phyloP scores from a whole-genome alignment of 1,140 invertebrate genomes.

The Xylocopa sonorina region DNA sequence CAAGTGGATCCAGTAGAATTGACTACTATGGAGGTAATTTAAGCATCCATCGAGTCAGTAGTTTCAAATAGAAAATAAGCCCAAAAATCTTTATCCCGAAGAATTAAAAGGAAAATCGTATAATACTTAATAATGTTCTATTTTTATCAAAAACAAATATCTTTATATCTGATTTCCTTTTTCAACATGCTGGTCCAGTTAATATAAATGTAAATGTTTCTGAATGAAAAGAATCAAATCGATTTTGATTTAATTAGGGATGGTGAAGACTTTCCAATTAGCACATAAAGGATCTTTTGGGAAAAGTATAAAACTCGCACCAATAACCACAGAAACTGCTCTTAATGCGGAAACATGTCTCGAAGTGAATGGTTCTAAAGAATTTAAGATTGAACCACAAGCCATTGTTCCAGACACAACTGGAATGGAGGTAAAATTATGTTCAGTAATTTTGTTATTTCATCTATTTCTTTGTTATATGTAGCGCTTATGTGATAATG shows the following conservation, averaged over 20 bases:
- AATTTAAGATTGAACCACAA: slow-evolving; percentile 86
- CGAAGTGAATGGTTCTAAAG: slow-evolving; percentile 89
- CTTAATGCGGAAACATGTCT: slow-evolving; percentile 91
- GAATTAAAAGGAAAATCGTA: too few relatives aligned
- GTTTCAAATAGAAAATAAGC: too few relatives aligned
- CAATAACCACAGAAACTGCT: slow-evolving; percentile 89
- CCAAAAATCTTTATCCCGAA: too few relatives aligned
- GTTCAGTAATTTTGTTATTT: too few relatives aligned
- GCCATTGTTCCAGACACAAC: slow-evolving; percentile 91
- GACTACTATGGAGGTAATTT: slow-evolving; percentile 95
- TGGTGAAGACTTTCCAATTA: slow-evolving; percentile 94
- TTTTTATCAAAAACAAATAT: too few relatives aligned
- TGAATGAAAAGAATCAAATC: neutral
- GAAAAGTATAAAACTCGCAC: slow-evolving; percentile 91
- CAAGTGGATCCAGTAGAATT: slow-evolving; percentile 90
- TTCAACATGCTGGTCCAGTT: slow-evolving; percentile 11
- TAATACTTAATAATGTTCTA: too few relatives aligned
- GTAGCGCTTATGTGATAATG: too few relatives aligned
- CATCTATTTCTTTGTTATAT: too few relatives aligned
- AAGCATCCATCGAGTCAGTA: too few relatives aligned
- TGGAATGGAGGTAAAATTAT: slow-evolving; percentile 86
- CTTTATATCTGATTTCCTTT: too few relatives aligned
- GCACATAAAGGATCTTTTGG: slow-evolving; percentile 86
- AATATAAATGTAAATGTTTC: neutral
- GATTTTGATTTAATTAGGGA: slow-evolving; percentile 79